These are phyloP conservation scores for Clarias platycephalus DNA, from an alignment of 2,797 vertebrate species.

Conservation along the genomic window DNA sequence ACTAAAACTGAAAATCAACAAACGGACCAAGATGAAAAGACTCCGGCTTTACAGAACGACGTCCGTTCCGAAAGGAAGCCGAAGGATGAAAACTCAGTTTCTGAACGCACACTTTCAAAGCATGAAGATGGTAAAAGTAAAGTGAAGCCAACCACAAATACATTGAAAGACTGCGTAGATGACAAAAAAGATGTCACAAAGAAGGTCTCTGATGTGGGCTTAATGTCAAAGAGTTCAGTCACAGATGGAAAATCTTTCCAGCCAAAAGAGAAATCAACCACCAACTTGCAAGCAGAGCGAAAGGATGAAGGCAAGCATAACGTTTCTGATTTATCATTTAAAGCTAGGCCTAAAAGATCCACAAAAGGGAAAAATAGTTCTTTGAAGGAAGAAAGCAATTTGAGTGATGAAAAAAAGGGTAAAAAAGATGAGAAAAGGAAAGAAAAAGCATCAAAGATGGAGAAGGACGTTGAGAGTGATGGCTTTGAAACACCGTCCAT, in stretches of 20 bases:
- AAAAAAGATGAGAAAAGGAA: slow-evolving; percentile 51
- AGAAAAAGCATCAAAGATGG: slow-evolving; percentile 45
- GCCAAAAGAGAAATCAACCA: slow-evolving; percentile 6
- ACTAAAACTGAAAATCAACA: slow-evolving; percentile 9
- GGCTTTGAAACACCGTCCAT: slow-evolving; percentile 67
- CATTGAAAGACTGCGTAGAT: slow-evolving; percentile 40
- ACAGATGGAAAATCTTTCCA: slow-evolving; percentile 19
- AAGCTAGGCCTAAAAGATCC: not conserved
- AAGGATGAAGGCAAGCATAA: slow-evolving; percentile 17
- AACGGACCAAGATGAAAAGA: slow-evolving; percentile 54
- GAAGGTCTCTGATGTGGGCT: slow-evolving; percentile 21
- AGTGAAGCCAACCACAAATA: slow-evolving; percentile 42
- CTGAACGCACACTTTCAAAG: slow-evolving; percentile 42
- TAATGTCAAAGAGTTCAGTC: slow-evolving; percentile 27
- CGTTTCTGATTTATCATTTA: slow-evolving; percentile 22
- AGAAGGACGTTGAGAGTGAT: slow-evolving; percentile 21
- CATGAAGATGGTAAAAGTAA: slow-evolving; percentile 47
- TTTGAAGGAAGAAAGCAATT: slow-evolving; percentile 54
- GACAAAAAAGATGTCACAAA: slow-evolving; percentile 41
- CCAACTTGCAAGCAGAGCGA: not conserved
- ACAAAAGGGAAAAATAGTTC: not conserved
- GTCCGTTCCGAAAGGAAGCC: slow-evolving; percentile 38
- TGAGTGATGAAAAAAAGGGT: slow-evolving; percentile 31
- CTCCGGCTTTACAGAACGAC: slow-evolving; percentile 30
- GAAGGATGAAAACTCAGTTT: slow-evolving; percentile 7